phyloP scores from a whole-genome alignment of 1,140 invertebrate genomes.

The Belonocnema kinseyi region DNA sequence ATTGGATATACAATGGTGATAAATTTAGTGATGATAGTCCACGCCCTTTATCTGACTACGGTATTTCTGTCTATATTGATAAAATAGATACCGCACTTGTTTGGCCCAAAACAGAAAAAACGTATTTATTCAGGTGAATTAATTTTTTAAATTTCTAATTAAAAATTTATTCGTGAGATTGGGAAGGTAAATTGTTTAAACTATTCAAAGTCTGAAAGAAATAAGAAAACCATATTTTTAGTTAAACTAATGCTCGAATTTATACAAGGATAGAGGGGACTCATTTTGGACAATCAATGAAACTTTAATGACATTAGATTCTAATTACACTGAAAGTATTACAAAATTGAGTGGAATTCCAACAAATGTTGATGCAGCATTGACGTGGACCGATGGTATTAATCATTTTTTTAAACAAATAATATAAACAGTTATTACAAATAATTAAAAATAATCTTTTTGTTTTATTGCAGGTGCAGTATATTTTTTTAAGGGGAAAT shows the following conservation, averaged over 20 bases:
- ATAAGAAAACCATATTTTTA: too few species aligned
- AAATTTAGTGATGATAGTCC: slow-evolving; percentile 1
- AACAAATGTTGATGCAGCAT: slow-evolving; percentile 1
- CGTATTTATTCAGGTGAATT: not conserved
- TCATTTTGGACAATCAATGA: slow-evolving; percentile 18
- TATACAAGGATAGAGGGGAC: not conserved
- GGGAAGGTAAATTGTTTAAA: not conserved
- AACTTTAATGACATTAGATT: not conserved
- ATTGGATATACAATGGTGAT: slow-evolving; percentile 17
- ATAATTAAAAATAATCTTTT: not conserved
- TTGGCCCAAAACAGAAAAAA: slow-evolving; percentile 11
- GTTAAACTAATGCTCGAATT: not conserved
- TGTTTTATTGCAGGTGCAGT: not conserved
- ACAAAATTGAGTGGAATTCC: not conserved
- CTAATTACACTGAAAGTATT: not conserved
- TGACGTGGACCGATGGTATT: slow-evolving; percentile 5
- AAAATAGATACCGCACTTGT: slow-evolving; percentile 5
- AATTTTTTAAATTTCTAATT: not conserved
- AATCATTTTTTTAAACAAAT: too few species aligned
- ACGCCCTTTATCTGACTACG: not conserved
- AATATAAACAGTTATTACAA: not conserved
- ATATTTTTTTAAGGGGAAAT: slow-evolving; percentile 15
- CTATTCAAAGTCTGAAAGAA: too few species aligned
- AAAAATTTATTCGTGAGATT: not conserved
- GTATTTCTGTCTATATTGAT: not conserved